phyloP scores from a whole-genome alignment of 2,113 vertebrate genomes.

The Callipepla californica region DNA sequence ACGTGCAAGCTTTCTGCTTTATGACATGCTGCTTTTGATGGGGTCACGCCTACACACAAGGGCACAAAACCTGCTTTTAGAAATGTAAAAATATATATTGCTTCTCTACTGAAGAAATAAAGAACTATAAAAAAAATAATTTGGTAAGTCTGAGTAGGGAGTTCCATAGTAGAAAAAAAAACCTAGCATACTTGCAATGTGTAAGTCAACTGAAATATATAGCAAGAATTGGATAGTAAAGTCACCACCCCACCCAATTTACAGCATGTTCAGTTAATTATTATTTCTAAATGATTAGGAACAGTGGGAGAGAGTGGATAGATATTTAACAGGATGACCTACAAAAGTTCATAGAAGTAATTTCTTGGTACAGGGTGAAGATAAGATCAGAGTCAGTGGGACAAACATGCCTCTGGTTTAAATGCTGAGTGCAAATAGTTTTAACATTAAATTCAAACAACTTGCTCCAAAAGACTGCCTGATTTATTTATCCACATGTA shows the following conservation, averaged over 20 bases:
- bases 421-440: neutral
- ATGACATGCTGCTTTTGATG: neutral
- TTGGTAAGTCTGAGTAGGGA: neutral
- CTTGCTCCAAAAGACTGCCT: neutral
- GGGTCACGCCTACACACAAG: constrained; percentile 23
- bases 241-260: neutral
- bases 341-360: constrained; percentile 60
- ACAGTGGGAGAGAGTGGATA: constrained; percentile 42
- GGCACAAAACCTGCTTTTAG: neutral
- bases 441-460: neutral
- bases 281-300: constrained; percentile 60
- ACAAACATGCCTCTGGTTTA: neutral
- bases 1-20: neutral
- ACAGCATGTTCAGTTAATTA: constrained; percentile 67
- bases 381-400: constrained; percentile 55
- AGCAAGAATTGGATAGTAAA: constrained; percentile 8
- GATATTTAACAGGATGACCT: constrained; percentile 71
- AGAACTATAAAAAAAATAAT: neutral
- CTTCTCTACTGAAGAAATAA: constrained; percentile 12
- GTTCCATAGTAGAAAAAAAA: constrained; percentile 22
- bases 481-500: neutral
- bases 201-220: constrained; percentile 34
- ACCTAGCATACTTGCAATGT: neutral
- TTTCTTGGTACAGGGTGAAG: constrained; percentile 34
- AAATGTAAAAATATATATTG: neutral